A percentile compares a stretch with the other conserved stretches of the same genome.
phyloP scores from a whole-genome alignment of 2,888 invertebrate species.

The Lasius fuliginosus region DNA sequence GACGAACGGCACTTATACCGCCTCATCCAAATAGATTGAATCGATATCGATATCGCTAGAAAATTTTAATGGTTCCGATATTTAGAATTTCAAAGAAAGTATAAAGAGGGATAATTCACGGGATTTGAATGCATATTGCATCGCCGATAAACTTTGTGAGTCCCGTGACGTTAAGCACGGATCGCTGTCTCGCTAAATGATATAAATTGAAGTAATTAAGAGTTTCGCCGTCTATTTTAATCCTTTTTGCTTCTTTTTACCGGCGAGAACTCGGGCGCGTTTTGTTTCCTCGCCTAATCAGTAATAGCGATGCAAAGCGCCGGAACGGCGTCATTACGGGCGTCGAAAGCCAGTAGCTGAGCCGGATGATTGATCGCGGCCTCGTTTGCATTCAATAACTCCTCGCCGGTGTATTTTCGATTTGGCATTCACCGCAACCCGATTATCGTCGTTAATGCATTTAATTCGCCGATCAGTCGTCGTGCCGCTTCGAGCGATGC shows the following conservation, averaged over 20 bases:
- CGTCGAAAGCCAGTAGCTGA: constrained; percentile 68
- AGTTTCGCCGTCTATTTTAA: constrained; percentile 15
- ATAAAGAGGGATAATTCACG: not conserved
- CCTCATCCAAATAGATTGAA: not conserved
- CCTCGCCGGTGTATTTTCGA: constrained; percentile 75
- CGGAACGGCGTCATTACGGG: constrained; percentile 59
- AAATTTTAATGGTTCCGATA: not conserved
- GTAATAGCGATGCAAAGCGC: constrained; percentile 48
- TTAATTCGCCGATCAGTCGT: constrained; percentile 74
- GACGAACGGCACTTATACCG: not conserved
- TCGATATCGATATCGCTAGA: not conserved
- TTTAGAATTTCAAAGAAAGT: not conserved
- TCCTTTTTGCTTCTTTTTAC: not conserved
- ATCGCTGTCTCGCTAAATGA: not conserved
- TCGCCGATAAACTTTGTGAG: not conserved
- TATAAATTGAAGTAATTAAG: constrained; percentile 11
- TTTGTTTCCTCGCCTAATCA: constrained; percentile 21
- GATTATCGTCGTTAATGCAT: constrained; percentile 77
- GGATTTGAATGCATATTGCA: not conserved
- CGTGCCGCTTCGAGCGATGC: constrained; percentile 69
- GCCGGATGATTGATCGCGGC: constrained; percentile 73
- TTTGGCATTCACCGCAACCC: constrained; percentile 76
- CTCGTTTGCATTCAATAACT: constrained; percentile 77
- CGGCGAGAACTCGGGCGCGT: not conserved
- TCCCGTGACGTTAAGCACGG: constrained; percentile 2